These are phyloP conservation scores for Sebastes paucispinis DNA, from an alignment of 2,797 vertebrate species.

Conservation along the genomic window DNA sequence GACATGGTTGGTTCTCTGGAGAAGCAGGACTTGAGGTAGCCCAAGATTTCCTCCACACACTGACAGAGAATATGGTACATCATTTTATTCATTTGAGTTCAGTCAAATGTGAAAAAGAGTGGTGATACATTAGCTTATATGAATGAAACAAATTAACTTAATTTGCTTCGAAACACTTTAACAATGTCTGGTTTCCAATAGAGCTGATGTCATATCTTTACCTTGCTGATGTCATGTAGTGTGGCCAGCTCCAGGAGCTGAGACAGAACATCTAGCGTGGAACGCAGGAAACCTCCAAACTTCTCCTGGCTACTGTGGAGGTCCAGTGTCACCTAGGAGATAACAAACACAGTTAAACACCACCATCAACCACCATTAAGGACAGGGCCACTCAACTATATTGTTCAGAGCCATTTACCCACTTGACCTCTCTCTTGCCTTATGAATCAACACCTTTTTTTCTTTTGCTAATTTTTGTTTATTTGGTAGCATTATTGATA, in stretches of 20 bases:
- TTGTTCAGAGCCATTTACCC: too few species aligned
- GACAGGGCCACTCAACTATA: too few species aligned
- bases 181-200: not conserved
- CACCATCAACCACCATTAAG: not conserved
- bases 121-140: not conserved
- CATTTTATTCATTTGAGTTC: not conserved
- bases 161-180: not conserved
- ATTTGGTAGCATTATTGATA: not conserved
- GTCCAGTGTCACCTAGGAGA: slow-evolving; percentile 91
- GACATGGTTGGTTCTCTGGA: slow-evolving; percentile 94
- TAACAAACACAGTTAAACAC: not conserved
- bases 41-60: slow-evolving; percentile 97
- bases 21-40: slow-evolving; percentile 96
- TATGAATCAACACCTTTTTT: not conserved
- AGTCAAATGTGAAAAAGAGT: not conserved
- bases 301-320: slow-evolving; percentile 94
- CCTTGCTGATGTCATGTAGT: slow-evolving; percentile 96
- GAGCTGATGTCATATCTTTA: slow-evolving; percentile 38
- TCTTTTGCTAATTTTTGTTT: not conserved
- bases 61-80: slow-evolving; percentile 48
- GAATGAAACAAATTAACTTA: not conserved
- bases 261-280: slow-evolving; percentile 93
- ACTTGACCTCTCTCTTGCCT: not conserved
- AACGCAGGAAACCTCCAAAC: slow-evolving; percentile 92
- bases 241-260: slow-evolving; percentile 95